Evolutionary conservation across 1,140 invertebrate species (phyloP).

Genomic region (Octopus bimaculoides): DNA sequence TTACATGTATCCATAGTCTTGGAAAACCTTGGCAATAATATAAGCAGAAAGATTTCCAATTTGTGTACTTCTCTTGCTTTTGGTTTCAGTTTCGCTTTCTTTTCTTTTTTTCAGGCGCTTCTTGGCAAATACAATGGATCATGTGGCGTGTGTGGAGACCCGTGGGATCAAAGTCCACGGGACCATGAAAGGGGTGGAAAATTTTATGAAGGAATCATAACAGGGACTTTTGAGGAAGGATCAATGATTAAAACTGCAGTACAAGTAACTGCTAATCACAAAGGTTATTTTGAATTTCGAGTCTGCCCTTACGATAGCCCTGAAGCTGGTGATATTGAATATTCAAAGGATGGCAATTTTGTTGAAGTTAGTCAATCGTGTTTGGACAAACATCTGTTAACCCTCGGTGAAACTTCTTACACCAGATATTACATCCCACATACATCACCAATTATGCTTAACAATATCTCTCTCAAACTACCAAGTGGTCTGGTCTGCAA

Average conservation of each 20-base stretch:
- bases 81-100: not conserved
- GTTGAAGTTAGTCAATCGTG: constrained; percentile 60
- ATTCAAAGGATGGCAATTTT: constrained; percentile 21
- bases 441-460: constrained; percentile 20
- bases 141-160: constrained; percentile 58
- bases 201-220: constrained; percentile 81
- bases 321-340: constrained; percentile 24
- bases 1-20: no score
- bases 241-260: constrained; percentile 63
- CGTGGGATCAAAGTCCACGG: constrained; percentile 65
- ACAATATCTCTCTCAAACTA: constrained; percentile 23
- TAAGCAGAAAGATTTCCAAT: no score
- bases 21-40: no score
- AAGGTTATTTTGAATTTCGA: constrained; percentile 33
- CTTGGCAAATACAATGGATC: constrained; percentile 42
- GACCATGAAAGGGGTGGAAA: constrained; percentile 85
- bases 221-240: constrained; percentile 75
- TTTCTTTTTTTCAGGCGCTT: constrained; percentile 23
- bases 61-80: no score
- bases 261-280: constrained; percentile 38
- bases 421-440: constrained; percentile 27
- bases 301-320: constrained; percentile 33
- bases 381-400: constrained; percentile 59
- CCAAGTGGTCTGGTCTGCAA: constrained; percentile 35
- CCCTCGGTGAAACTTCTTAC: constrained; percentile 56